A percentile compares a stretch with the other conserved stretches of the same genome.
These are phyloP conservation scores for Caenorhabditis auriculariae DNA, from an alignment of 2,888 invertebrate genomes.

Conservation along the genomic window DNA sequence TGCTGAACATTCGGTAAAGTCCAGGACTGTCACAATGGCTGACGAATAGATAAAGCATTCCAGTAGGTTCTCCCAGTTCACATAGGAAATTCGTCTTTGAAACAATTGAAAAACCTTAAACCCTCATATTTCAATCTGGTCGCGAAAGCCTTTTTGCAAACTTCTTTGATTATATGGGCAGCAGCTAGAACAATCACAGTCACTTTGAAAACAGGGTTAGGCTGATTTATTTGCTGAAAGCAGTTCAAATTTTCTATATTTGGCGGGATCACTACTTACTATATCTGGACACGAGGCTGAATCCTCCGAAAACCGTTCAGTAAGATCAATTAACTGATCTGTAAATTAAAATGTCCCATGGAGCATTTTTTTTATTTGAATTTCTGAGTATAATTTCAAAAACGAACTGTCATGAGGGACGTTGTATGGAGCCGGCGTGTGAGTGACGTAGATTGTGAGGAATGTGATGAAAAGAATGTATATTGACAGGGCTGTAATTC, in stretches of 20 bases:
- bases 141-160: not conserved
- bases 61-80: slow-evolving; percentile 66
- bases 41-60: slow-evolving; percentile 68
- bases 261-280: too few species aligned
- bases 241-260: not conserved
- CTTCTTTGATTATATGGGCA: too few species aligned
- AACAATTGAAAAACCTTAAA: slow-evolving; percentile 65
- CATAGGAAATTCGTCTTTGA: slow-evolving; percentile 65
- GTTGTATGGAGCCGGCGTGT: slow-evolving; percentile 57
- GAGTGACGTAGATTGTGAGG: slow-evolving; percentile 66
- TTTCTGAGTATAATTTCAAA: too few species aligned
- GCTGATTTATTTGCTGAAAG: slow-evolving; percentile 9
- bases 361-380: too few species aligned
- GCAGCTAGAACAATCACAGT: slow-evolving; percentile 63
- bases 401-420: slow-evolving; percentile 17
- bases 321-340: not conserved
- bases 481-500: slow-evolving; percentile 63
- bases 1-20: slow-evolving; percentile 65
- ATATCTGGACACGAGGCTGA: slow-evolving; percentile 10
- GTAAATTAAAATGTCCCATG: not conserved
- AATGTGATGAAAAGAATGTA: slow-evolving; percentile 66
- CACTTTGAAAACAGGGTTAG: slow-evolving; percentile 20
- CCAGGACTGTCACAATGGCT: slow-evolving; percentile 66
- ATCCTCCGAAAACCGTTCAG: not conserved
- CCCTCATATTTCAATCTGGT: not conserved